Evolutionary conservation across 2,888 invertebrate genomes (phyloP).

Genomic region (Tholera decimalis): DNA sequence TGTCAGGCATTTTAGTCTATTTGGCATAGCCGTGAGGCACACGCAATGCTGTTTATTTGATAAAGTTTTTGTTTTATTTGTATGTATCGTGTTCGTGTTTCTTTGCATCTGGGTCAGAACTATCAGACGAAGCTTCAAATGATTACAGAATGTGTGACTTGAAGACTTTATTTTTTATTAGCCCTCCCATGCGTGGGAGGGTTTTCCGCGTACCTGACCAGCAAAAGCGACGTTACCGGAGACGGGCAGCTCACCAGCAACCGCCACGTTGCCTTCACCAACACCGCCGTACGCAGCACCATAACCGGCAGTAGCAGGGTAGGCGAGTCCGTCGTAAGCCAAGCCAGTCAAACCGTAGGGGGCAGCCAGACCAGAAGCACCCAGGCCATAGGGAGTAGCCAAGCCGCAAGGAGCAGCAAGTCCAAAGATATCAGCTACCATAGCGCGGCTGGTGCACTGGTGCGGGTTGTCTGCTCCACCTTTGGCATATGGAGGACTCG

Average conservation of each 20-base stretch:
- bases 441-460: too few species aligned
- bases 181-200: too few species aligned
- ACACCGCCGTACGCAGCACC: not conserved
- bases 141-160: too few species aligned
- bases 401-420: not conserved
- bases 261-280: constrained; percentile 67
- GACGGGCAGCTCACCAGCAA: constrained; percentile 72
- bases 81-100: too few species aligned
- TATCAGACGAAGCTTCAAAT: too few species aligned
- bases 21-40: too few species aligned
- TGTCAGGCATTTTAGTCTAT: too few species aligned
- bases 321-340: not conserved
- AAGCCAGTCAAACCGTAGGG: not conserved
- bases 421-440: too few species aligned
- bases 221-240: constrained; percentile 68
- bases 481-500: constrained; percentile 16
- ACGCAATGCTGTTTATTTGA: too few species aligned
- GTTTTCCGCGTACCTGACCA: constrained; percentile 70
- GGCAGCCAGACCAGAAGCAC: not conserved
- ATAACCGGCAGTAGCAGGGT: not conserved
- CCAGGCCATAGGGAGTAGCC: not conserved
- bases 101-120: too few species aligned
- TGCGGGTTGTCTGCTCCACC: constrained; percentile 4
- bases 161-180: too few species aligned
- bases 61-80: too few species aligned